Conservation (phyloP, 2,797 vertebrate genomes). For the Muscicapa striata region DNA sequence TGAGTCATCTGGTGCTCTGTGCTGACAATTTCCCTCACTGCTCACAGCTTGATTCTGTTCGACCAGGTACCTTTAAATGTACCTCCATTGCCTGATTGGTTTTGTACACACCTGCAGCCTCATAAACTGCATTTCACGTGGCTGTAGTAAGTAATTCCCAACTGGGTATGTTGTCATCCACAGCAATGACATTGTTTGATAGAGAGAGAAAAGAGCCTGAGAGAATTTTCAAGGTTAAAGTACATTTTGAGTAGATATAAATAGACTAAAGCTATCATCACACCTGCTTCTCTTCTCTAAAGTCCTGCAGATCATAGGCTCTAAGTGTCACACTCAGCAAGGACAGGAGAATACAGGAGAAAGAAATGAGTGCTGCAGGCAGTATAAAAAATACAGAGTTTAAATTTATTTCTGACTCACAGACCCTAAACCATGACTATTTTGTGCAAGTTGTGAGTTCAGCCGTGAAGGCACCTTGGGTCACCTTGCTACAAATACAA, state of each 20-base stretch:
- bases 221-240: slow-evolving; percentile 53
- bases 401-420: slow-evolving; percentile 38
- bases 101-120: not conserved
- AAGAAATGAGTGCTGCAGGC: not conserved
- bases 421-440: slow-evolving; percentile 19
- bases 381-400: not conserved
- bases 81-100: not conserved
- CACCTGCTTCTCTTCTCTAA: slow-evolving; percentile 13
- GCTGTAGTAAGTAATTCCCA: not conserved
- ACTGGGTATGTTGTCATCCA: not conserved
- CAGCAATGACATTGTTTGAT: not conserved
- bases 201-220: not conserved
- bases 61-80: not conserved
- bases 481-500: slow-evolving; percentile 53
- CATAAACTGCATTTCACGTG: not conserved
- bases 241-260: slow-evolving; percentile 19
- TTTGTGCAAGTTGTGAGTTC: slow-evolving; percentile 43
- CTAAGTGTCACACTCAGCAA: not conserved
- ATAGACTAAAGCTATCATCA: slow-evolving; percentile 43
- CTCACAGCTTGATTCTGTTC: not conserved
- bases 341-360: not conserved
- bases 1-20: not conserved
- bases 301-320: slow-evolving; percentile 6
- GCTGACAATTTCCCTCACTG: not conserved
- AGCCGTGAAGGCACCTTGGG: not conserved